Conservation (phyloP, 2,113 vertebrate species). For the Oostethus manadensis region DNA sequence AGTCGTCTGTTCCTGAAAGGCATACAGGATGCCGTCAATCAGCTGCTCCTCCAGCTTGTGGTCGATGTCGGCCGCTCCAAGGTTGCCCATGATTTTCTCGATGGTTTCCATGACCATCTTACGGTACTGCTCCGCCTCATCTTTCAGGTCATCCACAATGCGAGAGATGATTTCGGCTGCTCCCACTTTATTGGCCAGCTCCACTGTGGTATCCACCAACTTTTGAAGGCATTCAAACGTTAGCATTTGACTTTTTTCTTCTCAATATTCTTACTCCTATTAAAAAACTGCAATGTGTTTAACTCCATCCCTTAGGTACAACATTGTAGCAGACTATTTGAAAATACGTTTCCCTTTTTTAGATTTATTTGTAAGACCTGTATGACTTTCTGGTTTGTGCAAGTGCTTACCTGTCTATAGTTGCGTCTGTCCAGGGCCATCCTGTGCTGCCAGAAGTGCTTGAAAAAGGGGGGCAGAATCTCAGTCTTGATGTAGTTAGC, state of each 20-base stretch:
- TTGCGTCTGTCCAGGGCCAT: constrained; percentile 98
- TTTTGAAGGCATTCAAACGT: constrained; percentile 39
- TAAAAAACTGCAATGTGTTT: background rate
- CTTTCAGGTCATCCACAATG: constrained; percentile 97
- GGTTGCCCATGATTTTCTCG: constrained; percentile 98
- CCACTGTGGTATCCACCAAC: constrained; percentile 98
- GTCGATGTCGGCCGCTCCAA: constrained; percentile 96
- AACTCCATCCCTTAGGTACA: background rate
- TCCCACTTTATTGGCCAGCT: constrained; percentile 97
- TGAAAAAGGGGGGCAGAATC: constrained; percentile 98
- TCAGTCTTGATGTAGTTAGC: constrained; percentile 99
- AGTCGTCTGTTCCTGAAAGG: constrained; percentile 98
- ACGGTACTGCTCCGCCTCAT: constrained; percentile 97
- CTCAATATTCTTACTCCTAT: background rate
- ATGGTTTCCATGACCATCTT: constrained; percentile 99
- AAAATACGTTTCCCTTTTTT: background rate
- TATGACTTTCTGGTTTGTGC: background rate
- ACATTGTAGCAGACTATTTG: background rate
- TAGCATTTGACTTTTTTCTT: background rate
- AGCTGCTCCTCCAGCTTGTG: constrained; percentile 98
- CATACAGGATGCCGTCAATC: constrained; percentile 96
- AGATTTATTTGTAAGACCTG: background rate
- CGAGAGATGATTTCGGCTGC: constrained; percentile 97
- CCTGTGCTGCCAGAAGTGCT: constrained; percentile 99
- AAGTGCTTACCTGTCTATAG: constrained; percentile 88